phyloP scores from a whole-genome alignment of 2,113 vertebrate species.

The Sander vitreus region DNA sequence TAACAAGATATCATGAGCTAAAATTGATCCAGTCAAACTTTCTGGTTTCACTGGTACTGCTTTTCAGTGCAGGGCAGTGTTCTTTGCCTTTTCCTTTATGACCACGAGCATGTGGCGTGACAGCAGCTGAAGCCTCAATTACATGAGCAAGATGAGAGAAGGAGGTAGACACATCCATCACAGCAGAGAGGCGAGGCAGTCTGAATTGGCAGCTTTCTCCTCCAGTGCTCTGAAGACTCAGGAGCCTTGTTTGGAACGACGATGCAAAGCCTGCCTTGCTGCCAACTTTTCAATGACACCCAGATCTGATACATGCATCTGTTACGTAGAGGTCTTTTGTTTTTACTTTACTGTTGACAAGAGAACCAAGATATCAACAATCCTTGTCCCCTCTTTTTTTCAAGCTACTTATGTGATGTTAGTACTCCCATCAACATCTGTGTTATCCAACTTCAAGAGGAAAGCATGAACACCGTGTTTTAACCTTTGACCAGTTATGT shows the following conservation, averaged over 20 bases:
- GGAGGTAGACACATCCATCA: conserved; percentile 72
- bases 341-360: neutral
- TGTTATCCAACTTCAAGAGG: neutral
- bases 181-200: conserved; percentile 17
- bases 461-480: no score
- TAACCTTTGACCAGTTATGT: neutral
- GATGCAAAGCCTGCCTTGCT: conserved; percentile 33
- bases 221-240: conserved; percentile 25
- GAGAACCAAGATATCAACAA: neutral
- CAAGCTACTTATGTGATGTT: neutral
- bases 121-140: conserved; percentile 57
- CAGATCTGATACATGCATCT: conserved; percentile 5
- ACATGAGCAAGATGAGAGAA: conserved; percentile 60
- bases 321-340: neutral
- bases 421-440: neutral
- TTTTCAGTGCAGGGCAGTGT: neutral
- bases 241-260: conserved; percentile 53
- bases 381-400: neutral
- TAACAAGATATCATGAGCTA: neutral
- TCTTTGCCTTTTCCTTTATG: conserved; percentile 1
- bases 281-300: conserved; percentile 57
- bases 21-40: neutral
- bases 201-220: conserved; percentile 70
- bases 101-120: conserved; percentile 2
- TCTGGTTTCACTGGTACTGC: neutral